Percentiles rank a stretch among this genome's conserved stretches.
These are phyloP conservation scores for Spialia ferax DNA, from an alignment of 2,888 invertebrate genomes.

Conservation along the genomic window DNA sequence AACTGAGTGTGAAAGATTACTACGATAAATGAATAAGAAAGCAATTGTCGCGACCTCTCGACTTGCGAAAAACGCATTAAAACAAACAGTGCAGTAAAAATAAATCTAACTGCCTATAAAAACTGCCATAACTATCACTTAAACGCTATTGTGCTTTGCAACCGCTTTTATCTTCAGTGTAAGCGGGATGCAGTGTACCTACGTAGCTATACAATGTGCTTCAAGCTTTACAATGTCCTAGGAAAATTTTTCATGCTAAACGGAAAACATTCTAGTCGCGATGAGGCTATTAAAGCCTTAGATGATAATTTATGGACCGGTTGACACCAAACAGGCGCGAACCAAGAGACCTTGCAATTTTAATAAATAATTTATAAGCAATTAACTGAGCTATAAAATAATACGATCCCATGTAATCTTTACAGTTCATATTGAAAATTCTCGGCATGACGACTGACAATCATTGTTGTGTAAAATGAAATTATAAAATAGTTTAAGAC, in stretches of 20 bases:
- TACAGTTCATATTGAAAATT: not conserved
- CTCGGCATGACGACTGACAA: not conserved
- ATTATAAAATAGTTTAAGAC: not conserved
- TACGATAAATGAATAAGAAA: slow-evolving; percentile 66
- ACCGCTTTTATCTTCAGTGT: slow-evolving; percentile 69
- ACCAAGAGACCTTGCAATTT: slow-evolving; percentile 52
- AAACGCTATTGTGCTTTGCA: slow-evolving; percentile 76
- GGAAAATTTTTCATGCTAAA: slow-evolving; percentile 54
- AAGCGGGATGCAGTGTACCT: slow-evolving; percentile 60
- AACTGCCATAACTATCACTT: slow-evolving; percentile 87
- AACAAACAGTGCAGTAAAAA: slow-evolving; percentile 86
- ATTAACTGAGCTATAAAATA: slow-evolving; percentile 32
- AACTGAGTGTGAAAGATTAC: slow-evolving; percentile 56
- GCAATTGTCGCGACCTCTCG: slow-evolving; percentile 74
- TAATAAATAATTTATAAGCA: slow-evolving; percentile 58
- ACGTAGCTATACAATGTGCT: slow-evolving; percentile 63
- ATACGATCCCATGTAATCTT: slow-evolving; percentile 17
- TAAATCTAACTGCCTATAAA: slow-evolving; percentile 87
- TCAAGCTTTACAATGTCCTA: slow-evolving; percentile 55
- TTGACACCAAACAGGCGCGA: slow-evolving; percentile 55
- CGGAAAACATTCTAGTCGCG: slow-evolving; percentile 28
- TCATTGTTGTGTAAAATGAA: slow-evolving; percentile 8
- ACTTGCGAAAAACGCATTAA: slow-evolving; percentile 82
- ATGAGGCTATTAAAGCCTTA: slow-evolving; percentile 43
- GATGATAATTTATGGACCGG: slow-evolving; percentile 59